Evolutionary conservation across 2,888 invertebrate species (phyloP).

Genomic region (Neoscelio sp.): DNA sequence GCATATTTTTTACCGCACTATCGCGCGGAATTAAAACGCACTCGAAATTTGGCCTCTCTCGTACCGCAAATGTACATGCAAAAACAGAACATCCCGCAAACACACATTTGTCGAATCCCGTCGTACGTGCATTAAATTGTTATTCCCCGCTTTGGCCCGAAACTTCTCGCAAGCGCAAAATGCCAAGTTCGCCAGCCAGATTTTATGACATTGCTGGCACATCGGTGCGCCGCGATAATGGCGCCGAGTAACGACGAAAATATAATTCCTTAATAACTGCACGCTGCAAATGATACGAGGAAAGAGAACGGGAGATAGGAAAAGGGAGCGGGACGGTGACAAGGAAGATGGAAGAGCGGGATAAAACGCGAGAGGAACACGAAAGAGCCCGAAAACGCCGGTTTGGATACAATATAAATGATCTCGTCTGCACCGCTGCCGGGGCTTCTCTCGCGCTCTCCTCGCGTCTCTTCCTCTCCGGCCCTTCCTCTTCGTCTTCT

Average conservation of each 20-base stretch:
- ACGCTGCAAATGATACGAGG: not conserved
- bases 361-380: constrained; percentile 58
- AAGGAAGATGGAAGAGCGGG: too few species aligned
- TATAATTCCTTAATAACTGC: constrained; percentile 11
- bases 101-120: constrained; percentile 17
- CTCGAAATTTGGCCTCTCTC: constrained; percentile 15
- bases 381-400: constrained; percentile 65
- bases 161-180: constrained; percentile 14
- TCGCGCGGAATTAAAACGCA: constrained; percentile 17
- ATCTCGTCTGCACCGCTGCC: constrained; percentile 75
- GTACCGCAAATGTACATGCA: not conserved
- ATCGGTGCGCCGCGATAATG: not conserved
- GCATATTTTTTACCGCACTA: constrained; percentile 18
- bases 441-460: constrained; percentile 28
- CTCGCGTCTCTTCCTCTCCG: constrained; percentile 31
- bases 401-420: constrained; percentile 81
- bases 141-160: not conserved
- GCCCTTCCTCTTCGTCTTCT: constrained; percentile 7
- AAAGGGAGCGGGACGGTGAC: constrained; percentile 52
- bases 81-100: constrained; percentile 10
- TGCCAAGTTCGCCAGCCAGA: constrained; percentile 35
- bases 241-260: constrained; percentile 3
- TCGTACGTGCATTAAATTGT: constrained; percentile 6
- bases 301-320: not conserved
- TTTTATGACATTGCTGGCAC: constrained; percentile 9